Evolutionary conservation across 2,113 vertebrate genomes (phyloP).

Genomic region (Polypterus bichir): DNA sequence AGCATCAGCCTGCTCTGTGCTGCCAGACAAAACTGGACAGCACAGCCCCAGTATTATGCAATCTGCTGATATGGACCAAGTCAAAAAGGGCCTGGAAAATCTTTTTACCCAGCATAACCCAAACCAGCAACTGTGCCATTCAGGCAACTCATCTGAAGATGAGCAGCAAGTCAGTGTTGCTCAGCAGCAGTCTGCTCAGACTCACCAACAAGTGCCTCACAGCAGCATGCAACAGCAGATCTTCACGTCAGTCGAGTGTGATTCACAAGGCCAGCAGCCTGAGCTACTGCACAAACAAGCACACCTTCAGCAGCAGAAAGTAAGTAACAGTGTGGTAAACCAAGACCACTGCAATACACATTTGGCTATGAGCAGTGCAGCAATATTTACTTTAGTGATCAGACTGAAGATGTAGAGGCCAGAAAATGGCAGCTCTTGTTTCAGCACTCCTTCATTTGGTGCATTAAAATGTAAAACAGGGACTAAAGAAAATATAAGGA

Average conservation of each 20-base stretch:
- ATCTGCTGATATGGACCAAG: constrained; percentile 54
- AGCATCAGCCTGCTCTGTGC: constrained; percentile 7
- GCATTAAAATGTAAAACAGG: too few relatives aligned
- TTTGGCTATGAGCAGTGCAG: too few relatives aligned
- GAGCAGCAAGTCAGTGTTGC: constrained; percentile 50
- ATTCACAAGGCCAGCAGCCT: constrained; percentile 20
- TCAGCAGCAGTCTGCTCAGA: constrained; percentile 50
- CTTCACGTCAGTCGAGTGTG: constrained; percentile 19
- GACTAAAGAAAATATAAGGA: too few relatives aligned
- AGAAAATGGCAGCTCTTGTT: too few relatives aligned
- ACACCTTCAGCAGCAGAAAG: too few relatives aligned
- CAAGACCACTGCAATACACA: too few relatives aligned
- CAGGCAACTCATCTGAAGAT: constrained; percentile 53
- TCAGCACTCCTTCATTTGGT: too few relatives aligned
- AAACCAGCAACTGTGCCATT: constrained; percentile 43
- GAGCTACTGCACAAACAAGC: constrained; percentile 15
- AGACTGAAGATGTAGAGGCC: too few relatives aligned
- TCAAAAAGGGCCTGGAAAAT: constrained; percentile 58
- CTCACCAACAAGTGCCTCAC: constrained; percentile 40
- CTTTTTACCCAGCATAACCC: constrained; percentile 54
- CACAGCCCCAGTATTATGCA: constrained; percentile 54
- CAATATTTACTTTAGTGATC: too few relatives aligned
- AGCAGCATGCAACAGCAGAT: constrained; percentile 44
- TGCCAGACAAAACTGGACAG: constrained; percentile 33
- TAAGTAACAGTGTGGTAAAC: too few relatives aligned